Conservation (phyloP, 2,113 vertebrate genomes). For the Tenrec ecaudatus region DNA sequence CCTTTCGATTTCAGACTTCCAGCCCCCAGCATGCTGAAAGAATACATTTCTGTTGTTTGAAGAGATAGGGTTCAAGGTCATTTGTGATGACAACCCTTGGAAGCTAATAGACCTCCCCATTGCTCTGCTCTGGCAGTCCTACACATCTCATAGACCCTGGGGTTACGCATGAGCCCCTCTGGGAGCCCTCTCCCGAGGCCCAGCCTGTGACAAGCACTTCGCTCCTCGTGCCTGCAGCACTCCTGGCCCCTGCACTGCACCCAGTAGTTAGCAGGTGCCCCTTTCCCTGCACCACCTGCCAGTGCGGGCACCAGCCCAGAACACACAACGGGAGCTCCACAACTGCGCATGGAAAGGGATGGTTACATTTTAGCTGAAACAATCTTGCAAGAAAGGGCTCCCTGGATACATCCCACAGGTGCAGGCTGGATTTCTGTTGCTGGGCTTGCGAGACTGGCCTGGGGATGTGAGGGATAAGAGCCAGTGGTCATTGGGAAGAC, state of each 20-base stretch:
- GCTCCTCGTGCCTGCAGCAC: too few species aligned
- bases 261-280: background rate
- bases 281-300: background rate
- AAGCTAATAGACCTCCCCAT: background rate
- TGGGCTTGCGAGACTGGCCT: background rate
- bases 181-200: background rate
- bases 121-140: background rate
- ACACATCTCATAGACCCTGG: background rate
- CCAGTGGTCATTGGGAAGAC: background rate
- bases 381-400: background rate
- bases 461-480: background rate
- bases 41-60: background rate
- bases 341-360: rapidly evolving
- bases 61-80: background rate
- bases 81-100: background rate
- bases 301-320: background rate
- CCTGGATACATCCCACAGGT: background rate
- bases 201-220: background rate
- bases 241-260: background rate
- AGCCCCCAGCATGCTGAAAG: background rate
- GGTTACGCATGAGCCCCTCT: too few species aligned
- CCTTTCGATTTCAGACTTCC: background rate
- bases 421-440: background rate
- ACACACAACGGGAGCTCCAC: background rate
- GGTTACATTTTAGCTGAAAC: background rate